A percentile compares a stretch with the other conserved stretches of the same genome.
phyloP scores from a whole-genome alignment of 2,797 vertebrate genomes.

The Pampus argenteus region DNA sequence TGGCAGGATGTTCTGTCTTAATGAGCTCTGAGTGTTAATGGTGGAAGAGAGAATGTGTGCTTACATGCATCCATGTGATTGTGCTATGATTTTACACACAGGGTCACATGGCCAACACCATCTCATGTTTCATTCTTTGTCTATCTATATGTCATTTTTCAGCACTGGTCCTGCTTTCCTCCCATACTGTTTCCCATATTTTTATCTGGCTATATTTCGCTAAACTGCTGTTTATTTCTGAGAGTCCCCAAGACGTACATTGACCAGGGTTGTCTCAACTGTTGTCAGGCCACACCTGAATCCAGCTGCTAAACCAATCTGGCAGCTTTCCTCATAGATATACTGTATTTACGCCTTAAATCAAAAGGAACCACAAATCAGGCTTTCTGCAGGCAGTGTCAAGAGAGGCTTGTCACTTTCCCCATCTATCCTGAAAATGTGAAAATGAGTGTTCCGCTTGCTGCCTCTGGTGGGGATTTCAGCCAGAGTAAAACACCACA shows the following conservation, averaged over 20 bases:
- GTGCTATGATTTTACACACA: not conserved
- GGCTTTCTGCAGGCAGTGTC: conserved; percentile 27
- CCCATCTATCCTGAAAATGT: conserved; percentile 43
- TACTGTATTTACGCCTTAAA: conserved; percentile 10
- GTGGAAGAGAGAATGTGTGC: not conserved
- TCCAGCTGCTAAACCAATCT: not conserved
- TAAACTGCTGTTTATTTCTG: not conserved
- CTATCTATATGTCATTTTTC: not conserved
- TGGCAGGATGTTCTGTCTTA: conserved; percentile 39
- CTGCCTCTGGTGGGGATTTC: conserved; percentile 49
- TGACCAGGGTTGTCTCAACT: not conserved
- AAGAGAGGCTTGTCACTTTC: conserved; percentile 50
- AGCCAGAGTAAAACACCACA: conserved; percentile 37
- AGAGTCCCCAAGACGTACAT: not conserved
- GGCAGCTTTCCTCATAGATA: conserved; percentile 7
- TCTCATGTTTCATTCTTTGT: not conserved
- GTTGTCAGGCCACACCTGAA: conserved; percentile 1
- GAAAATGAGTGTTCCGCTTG: conserved; percentile 47
- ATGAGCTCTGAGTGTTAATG: conserved; percentile 54
- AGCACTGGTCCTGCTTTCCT: not conserved
- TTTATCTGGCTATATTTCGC: not conserved
- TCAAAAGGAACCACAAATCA: conserved; percentile 41
- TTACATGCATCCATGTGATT: conserved; percentile 17
- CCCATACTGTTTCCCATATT: not conserved
- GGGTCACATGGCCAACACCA: not conserved